These are phyloP conservation scores for Mnemiopsis leidyi DNA, from an alignment of 37 sponge, comb jelly and placozoan species.

Conservation along the genomic window DNA sequence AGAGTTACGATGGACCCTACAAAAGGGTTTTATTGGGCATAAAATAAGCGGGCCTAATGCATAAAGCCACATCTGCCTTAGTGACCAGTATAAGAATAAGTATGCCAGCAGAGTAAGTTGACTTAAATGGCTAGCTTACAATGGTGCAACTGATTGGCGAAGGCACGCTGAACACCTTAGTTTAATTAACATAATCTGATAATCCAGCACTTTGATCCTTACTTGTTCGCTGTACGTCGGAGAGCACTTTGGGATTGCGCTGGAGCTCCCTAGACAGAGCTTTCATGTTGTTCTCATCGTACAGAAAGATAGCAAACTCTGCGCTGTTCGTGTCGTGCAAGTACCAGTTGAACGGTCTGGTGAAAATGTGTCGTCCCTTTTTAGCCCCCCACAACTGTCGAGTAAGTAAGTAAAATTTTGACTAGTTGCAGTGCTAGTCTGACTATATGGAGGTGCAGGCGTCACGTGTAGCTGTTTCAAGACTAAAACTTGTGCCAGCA, in stretches of 20 bases:
- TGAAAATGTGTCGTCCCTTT: not conserved
- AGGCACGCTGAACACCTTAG: too few species aligned
- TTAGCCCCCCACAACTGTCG: not conserved
- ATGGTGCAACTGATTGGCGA: too few species aligned
- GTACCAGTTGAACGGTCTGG: not conserved
- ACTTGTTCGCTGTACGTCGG: not conserved
- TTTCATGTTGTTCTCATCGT: not conserved
- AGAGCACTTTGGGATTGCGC: not conserved
- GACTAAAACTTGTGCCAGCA: not conserved
- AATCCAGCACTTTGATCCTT: not conserved
- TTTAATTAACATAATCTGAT: too few species aligned
- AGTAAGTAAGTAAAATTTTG: too few species aligned
- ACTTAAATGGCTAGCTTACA: too few species aligned
- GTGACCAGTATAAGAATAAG: too few species aligned
- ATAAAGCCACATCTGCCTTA: too few species aligned
- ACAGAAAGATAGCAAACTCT: not conserved
- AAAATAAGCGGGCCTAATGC: too few species aligned
- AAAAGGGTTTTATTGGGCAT: too few species aligned
- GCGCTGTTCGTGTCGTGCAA: not conserved
- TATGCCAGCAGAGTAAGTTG: too few species aligned
- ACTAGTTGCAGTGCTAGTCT: not conserved
- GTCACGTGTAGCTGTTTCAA: not conserved
- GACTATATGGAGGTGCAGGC: too few species aligned
- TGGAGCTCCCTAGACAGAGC: not conserved
- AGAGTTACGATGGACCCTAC: too few species aligned